Evolutionary conservation across 1,140 invertebrate species (phyloP).

Genomic region (Calliopsis andreniformis): DNA sequence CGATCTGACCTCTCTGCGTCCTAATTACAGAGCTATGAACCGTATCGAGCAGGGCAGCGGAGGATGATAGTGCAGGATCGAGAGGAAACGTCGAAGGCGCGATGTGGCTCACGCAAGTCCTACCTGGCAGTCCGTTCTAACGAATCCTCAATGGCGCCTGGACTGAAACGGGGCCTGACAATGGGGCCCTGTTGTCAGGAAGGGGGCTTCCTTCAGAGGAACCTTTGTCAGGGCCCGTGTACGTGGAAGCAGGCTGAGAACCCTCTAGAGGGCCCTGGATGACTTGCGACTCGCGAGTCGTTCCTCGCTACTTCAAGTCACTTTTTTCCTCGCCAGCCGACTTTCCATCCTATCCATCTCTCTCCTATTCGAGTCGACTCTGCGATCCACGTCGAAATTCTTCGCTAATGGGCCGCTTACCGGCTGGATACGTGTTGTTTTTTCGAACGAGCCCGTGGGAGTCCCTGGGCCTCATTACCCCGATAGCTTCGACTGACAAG

Average conservation of each 20-base stretch:
- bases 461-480: slow-evolving; percentile 46
- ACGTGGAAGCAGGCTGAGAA: slow-evolving; percentile 65
- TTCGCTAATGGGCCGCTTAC: slow-evolving; percentile 73
- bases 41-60: slow-evolving; percentile 14
- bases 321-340: slow-evolving; percentile 55
- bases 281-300: slow-evolving; percentile 73
- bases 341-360: slow-evolving; percentile 51
- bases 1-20: no score
- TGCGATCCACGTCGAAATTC: slow-evolving; percentile 72
- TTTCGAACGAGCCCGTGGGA: slow-evolving; percentile 46
- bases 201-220: slow-evolving; percentile 68
- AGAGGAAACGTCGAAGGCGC: slow-evolving; percentile 56
- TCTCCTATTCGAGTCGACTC: slow-evolving; percentile 57
- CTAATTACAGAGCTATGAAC: slow-evolving; percentile 10
- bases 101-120: slow-evolving; percentile 40
- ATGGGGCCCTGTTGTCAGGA: slow-evolving; percentile 72
- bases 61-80: slow-evolving; percentile 59
- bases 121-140: slow-evolving; percentile 61
- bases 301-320: slow-evolving; percentile 73
- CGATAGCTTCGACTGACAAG: slow-evolving; percentile 38
- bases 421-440: slow-evolving; percentile 43
- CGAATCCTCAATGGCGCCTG: slow-evolving; percentile 67
- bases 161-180: slow-evolving; percentile 61
- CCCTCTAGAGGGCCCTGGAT: slow-evolving; percentile 68
- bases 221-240: slow-evolving; percentile 68